phyloP scores from a whole-genome alignment of 2,797 vertebrate genomes.

The Enteromius treurensis region DNA sequence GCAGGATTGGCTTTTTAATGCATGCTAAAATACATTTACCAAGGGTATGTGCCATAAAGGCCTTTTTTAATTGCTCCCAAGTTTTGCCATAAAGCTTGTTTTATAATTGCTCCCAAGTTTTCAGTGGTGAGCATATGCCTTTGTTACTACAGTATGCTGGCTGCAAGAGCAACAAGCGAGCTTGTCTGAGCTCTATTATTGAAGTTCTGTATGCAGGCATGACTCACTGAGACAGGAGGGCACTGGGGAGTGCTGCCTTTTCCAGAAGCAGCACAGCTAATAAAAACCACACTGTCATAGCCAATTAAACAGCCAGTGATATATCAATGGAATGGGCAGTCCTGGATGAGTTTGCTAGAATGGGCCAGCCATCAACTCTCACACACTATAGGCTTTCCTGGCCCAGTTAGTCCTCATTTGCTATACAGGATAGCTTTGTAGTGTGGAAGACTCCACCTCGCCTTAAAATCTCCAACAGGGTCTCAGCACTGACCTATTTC shows the following conservation, averaged over 20 bases:
- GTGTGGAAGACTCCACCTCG: constrained; percentile 25
- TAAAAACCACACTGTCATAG: constrained; percentile 48
- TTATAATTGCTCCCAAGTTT: constrained; percentile 64
- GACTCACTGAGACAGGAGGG: constrained; percentile 40
- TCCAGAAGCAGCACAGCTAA: constrained; percentile 37
- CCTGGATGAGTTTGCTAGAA: constrained; percentile 32
- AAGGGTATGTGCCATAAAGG: constrained; percentile 49
- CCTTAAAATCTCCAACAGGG: constrained; percentile 39
- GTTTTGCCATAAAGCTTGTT: constrained; percentile 47
- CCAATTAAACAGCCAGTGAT: constrained; percentile 50
- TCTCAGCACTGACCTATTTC: constrained; percentile 55
- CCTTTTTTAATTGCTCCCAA: constrained; percentile 65
- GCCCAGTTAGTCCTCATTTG: constrained; percentile 17
- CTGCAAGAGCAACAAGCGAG: constrained; percentile 28
- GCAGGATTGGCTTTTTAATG: neutral
- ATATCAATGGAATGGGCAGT: constrained; percentile 43
- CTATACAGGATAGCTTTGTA: constrained; percentile 3
- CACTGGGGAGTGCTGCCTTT: constrained; percentile 46
- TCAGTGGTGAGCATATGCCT: constrained; percentile 51
- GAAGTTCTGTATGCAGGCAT: constrained; percentile 42
- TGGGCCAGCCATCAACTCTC: constrained; percentile 26
- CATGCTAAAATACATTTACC: constrained; percentile 20
- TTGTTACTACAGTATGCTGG: constrained; percentile 6
- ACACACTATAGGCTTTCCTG: neutral
- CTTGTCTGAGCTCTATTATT: constrained; percentile 44